These are phyloP conservation scores for Cephalotes varians DNA, from an alignment of 2,888 invertebrate genomes.

Conservation along the genomic window DNA sequence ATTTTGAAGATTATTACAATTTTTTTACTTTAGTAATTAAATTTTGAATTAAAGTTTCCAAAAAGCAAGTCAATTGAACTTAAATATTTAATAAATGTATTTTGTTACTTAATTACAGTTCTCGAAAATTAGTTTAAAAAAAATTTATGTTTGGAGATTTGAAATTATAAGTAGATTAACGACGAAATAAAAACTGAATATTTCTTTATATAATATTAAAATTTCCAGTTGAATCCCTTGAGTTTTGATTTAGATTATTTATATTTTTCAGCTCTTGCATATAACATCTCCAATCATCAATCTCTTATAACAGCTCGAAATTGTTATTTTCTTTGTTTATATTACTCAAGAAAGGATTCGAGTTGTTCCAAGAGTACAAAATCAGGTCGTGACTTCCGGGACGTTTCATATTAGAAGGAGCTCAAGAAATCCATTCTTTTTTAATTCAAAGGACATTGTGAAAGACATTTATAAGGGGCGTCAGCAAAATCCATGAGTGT, in stretches of 20 bases:
- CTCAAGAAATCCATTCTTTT: conserved; percentile 45
- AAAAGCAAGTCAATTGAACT: background rate
- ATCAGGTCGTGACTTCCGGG: conserved; percentile 36
- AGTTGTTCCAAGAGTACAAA: background rate
- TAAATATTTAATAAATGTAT: background rate
- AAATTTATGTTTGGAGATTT: conserved; percentile 1
- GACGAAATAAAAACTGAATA: background rate
- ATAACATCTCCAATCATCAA: background rate
- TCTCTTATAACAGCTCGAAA: background rate
- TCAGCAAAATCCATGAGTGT: conserved; percentile 49
- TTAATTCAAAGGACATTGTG: conserved; percentile 40
- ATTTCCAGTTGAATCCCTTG: background rate
- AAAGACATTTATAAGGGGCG: conserved; percentile 53
- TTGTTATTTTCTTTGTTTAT: background rate
- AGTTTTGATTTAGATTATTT: conserved; percentile 13
- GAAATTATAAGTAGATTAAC: background rate
- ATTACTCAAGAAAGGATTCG: background rate
- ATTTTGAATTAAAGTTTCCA: background rate
- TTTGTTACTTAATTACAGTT: conserved; percentile 1
- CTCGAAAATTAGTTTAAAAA: background rate
- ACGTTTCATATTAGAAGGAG: conserved; percentile 20
- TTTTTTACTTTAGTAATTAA: conserved; percentile 1
- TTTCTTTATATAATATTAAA: background rate
- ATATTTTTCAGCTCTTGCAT: conserved; percentile 11
- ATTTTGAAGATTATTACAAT: background rate